These are phyloP conservation scores for Sebastes vulpes DNA, from an alignment of 2,797 vertebrate genomes.

Conservation along the genomic window DNA sequence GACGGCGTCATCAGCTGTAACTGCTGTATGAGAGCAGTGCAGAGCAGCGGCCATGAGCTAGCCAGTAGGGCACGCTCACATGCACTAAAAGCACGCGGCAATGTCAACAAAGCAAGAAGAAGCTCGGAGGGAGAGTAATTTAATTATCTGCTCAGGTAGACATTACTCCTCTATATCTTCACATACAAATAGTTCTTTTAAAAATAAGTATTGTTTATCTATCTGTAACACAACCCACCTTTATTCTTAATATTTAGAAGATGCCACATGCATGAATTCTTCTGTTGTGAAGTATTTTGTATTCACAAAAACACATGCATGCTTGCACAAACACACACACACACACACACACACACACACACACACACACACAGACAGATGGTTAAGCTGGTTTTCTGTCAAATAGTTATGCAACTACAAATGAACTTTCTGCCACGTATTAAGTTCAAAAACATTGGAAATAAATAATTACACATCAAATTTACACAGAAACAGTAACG, in stretches of 20 bases:
- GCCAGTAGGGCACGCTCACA: too few species aligned
- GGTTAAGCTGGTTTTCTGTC: neutral
- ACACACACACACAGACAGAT: neutral
- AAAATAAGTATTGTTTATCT: neutral
- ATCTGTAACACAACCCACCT: neutral
- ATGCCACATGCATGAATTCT: neutral
- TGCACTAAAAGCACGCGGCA: accelerated
- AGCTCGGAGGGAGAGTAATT: too few species aligned
- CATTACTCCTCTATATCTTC: too few species aligned
- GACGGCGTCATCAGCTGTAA: too few species aligned
- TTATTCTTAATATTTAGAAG: neutral
- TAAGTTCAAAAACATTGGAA: neutral
- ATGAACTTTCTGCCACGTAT: neutral
- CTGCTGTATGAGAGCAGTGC: too few species aligned
- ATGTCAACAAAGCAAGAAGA: too few species aligned
- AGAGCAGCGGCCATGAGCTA: too few species aligned
- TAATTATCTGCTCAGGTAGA: too few species aligned
- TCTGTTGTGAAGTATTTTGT: neutral
- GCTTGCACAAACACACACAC: neutral
- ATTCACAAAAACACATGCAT: neutral
- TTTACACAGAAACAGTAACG: neutral
- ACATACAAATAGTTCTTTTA: neutral
- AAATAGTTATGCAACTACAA: neutral
- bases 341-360: neutral
- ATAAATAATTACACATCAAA: neutral